phyloP scores from a whole-genome alignment of 2,113 vertebrate species.

The Lepus americanus region DNA sequence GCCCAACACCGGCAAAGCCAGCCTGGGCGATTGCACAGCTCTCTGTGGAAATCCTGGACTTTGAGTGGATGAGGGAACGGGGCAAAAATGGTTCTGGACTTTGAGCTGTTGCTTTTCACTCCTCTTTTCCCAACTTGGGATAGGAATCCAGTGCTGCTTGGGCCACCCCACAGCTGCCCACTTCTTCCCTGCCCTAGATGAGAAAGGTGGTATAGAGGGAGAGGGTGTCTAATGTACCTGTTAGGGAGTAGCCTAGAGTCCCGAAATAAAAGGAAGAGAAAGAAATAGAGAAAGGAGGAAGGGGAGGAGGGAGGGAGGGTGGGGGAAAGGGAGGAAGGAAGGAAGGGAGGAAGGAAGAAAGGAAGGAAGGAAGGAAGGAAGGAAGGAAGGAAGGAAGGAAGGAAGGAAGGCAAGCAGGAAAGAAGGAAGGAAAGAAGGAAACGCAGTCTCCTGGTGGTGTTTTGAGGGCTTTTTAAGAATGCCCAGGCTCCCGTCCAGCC shows the following conservation, averaged over 20 bases:
- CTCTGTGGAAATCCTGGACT: background rate
- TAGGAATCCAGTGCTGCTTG: background rate
- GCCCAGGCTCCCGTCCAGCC: background rate
- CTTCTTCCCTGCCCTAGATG: background rate
- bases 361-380: too few relatives aligned
- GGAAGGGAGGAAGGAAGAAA: background rate
- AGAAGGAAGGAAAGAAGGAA: background rate
- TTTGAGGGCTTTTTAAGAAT: conserved; percentile 31
- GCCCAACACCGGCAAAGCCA: background rate
- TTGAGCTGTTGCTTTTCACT: background rate
- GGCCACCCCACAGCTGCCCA: rapidly evolving
- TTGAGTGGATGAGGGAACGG: background rate
- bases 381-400: background rate
- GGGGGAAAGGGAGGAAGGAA: too few relatives aligned
- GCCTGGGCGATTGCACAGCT: background rate
- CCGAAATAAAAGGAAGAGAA: too few relatives aligned
- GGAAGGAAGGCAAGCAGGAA: rapidly evolving
- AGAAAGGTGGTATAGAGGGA: background rate
- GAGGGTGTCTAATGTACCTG: background rate
- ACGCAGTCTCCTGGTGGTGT: background rate
- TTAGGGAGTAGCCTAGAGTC: background rate
- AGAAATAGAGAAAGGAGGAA: too few relatives aligned
- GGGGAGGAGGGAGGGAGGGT: background rate
- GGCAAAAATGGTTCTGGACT: background rate
- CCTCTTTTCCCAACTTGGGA: background rate